Evolutionary conservation across 2,113 vertebrate species (phyloP), one percentile per base, ranked within the genome.

Genomic region (Scomber colias): DNA sequence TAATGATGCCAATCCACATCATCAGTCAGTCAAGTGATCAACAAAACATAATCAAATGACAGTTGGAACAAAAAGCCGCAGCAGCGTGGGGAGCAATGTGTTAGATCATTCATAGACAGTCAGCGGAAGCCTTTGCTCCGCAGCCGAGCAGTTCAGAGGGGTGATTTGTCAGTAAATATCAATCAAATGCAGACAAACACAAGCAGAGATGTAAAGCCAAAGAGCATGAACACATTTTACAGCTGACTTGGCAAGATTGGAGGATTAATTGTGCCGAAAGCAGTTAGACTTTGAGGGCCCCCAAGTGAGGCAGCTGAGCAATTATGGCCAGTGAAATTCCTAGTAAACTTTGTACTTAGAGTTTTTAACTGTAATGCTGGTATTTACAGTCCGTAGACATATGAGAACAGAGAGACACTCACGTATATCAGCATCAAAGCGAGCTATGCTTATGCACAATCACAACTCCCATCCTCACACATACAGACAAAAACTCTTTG

Each of bases 21-120:
- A 84, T 88, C 86, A 90, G 79, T 81, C 83, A 85, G 62, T 74
- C 81, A 87, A 70, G 63, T 84, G 84, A 92, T 87, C 85, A 90
- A 84, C 87, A 89, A 88, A 88, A 83, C 77, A 51, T 72, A 77
- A 91, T 91, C 81, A 45, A 68, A 86, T 53, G 70, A 79, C 53
- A 71, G 69, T 11, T 57, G 69, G 63, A 81, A 85, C 64, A 82
- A 82, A 81, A 70, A 73, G 62, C 65, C 13, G 1, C 16, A 62
- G 81, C 83, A 60, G 86, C 56, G 63, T 81, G 82, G 79, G 77
- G 61, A 15, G 63, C 57, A 46, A n/a, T 0, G 48, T 75, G 70
- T 80, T 35, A 27, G 59, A 75, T 71, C 71, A 16, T 17, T 79
- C 64, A 53, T 31, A 49, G 54, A 65, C 50, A 7, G 81, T 70